phyloP scores from a whole-genome alignment of 2,888 invertebrate genomes.

The Euphydryas editha region DNA sequence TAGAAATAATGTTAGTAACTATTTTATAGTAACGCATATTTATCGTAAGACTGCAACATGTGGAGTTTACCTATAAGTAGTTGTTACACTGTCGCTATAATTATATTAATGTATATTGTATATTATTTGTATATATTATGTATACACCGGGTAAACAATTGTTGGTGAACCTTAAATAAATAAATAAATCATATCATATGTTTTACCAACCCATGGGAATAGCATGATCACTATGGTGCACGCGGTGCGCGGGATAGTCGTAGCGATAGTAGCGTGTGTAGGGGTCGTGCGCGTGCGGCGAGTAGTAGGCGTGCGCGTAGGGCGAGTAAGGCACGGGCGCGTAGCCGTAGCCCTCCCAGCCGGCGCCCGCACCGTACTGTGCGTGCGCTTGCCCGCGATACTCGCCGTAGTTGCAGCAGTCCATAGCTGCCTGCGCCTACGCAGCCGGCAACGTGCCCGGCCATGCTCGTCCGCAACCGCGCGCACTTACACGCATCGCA shows the following conservation, averaged over 20 bases:
- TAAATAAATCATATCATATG: too few relatives aligned
- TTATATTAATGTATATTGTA: too few relatives aligned
- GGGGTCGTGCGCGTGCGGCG: conserved; percentile 66
- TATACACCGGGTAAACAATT: too few relatives aligned
- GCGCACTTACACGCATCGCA: conserved; percentile 60
- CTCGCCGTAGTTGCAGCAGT: conserved; percentile 81
- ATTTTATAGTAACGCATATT: too few relatives aligned
- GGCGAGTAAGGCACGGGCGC: conserved; percentile 57
- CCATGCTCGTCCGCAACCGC: conserved; percentile 62
- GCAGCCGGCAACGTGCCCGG: conserved; percentile 64
- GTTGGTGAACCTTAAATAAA: too few relatives aligned
- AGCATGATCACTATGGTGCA: conserved; percentile 73
- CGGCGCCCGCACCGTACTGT: conserved; percentile 61
- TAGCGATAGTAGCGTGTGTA: conserved; percentile 78
- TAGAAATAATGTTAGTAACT: too few relatives aligned
- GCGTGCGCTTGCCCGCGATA: conserved; percentile 68
- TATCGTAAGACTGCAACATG: too few relatives aligned
- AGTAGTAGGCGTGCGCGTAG: conserved; percentile 57
- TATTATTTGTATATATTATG: too few relatives aligned
- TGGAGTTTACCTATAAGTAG: too few relatives aligned
- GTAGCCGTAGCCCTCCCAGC: conserved; percentile 69
- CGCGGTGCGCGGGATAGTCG: conserved; percentile 72
- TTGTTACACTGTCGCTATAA: too few relatives aligned
- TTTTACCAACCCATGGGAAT: conserved; percentile 72
- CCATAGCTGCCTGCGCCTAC: conserved; percentile 68